Conservation (phyloP, 2,888 invertebrate genomes). For the Andrena camellia region DNA sequence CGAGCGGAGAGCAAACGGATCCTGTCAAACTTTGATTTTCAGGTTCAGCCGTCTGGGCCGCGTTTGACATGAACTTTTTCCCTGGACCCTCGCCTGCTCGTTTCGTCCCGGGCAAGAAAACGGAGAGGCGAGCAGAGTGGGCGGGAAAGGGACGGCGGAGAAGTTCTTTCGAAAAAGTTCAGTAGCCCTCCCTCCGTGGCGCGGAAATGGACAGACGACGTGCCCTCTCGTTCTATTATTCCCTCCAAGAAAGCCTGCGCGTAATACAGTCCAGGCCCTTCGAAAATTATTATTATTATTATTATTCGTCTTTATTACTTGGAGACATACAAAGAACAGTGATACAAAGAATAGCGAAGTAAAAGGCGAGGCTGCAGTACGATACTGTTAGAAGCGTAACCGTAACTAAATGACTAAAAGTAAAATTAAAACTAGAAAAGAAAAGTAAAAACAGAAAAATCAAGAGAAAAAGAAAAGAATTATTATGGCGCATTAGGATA, state of each 20-base stretch:
- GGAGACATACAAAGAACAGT: too few relatives aligned
- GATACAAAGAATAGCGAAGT: too few relatives aligned
- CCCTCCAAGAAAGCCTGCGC: neutral
- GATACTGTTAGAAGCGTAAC: too few relatives aligned
- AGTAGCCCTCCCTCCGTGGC: conserved; percentile 70
- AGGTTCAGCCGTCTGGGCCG: conserved; percentile 58
- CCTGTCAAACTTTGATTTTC: conserved; percentile 74
- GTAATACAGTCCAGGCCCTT: neutral
- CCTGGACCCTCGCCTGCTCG: conserved; percentile 48
- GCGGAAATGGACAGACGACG: conserved; percentile 76
- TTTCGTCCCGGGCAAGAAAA: conserved; percentile 35
- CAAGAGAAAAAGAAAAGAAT: too few relatives aligned
- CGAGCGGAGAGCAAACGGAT: conserved; percentile 68
- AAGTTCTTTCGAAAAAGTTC: conserved; percentile 75
- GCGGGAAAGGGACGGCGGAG: conserved; percentile 38
- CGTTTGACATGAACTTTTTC: conserved; percentile 66
- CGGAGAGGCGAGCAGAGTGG: conserved; percentile 36
- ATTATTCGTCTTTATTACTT: too few relatives aligned
- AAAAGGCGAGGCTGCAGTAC: too few relatives aligned
- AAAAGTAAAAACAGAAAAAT: too few relatives aligned
- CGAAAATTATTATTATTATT: too few relatives aligned
- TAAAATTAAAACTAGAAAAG: too few relatives aligned
- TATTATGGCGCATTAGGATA: too few relatives aligned
- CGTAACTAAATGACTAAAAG: too few relatives aligned
- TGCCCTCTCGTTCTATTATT: neutral